These are phyloP conservation scores for Tipula confusa DNA, from an alignment of 2,888 invertebrate species.

Conservation along the genomic window DNA sequence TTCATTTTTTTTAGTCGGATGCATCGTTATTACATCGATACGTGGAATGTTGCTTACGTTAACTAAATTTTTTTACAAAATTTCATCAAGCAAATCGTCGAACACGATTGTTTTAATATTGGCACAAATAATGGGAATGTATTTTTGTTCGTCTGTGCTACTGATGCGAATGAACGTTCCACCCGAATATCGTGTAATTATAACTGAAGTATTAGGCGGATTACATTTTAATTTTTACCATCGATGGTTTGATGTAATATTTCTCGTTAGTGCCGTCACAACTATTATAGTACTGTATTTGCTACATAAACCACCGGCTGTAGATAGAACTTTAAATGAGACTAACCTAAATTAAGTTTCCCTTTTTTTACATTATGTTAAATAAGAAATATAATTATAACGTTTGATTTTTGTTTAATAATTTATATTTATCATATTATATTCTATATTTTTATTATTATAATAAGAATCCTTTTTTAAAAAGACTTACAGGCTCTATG, in stretches of 20 bases:
- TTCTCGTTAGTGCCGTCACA: slow-evolving; percentile 91
- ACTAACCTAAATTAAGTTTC: neutral
- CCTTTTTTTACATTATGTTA: neutral
- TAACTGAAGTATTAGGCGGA: slow-evolving; percentile 84
- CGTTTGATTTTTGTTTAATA: neutral
- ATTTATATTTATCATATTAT: slow-evolving; percentile 27
- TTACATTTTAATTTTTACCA: slow-evolving; percentile 99
- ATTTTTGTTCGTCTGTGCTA: slow-evolving; percentile 95
- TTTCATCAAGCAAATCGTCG: slow-evolving; percentile 97
- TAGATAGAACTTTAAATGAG: slow-evolving; percentile 43
- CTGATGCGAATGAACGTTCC: slow-evolving; percentile 99
- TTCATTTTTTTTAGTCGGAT: slow-evolving; percentile 93
- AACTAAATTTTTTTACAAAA: slow-evolving; percentile 99
- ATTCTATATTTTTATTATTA: neutral
- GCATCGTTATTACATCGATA: slow-evolving; percentile 97
- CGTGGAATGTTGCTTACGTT: slow-evolving; percentile 91
- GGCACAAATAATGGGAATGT: slow-evolving; percentile 99
- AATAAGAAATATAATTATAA: neutral
- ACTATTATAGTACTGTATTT: slow-evolving; percentile 94
- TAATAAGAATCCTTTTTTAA: neutral
- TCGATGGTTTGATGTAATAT: slow-evolving; percentile 99
- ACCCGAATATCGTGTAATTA: slow-evolving; percentile 88
- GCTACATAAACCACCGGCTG: slow-evolving; percentile 84
- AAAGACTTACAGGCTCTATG: neutral
- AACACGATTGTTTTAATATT: slow-evolving; percentile 94